phyloP scores from a whole-genome alignment of 2,888 invertebrate species.

The Tiliacea citrago region DNA sequence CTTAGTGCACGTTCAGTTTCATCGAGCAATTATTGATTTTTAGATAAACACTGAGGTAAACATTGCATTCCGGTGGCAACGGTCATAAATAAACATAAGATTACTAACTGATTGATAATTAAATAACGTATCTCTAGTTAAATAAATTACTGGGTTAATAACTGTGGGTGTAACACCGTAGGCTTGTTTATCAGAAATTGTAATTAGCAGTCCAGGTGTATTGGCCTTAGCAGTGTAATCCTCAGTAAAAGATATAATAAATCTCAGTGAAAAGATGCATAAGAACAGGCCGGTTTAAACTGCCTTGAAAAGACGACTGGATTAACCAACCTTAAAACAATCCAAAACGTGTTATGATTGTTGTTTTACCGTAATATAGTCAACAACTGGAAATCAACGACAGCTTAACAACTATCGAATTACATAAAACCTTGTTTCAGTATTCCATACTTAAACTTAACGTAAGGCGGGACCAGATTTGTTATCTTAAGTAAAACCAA shows the following conservation, averaged over 20 bases:
- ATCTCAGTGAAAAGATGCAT: conserved; percentile 8
- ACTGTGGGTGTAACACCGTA: conserved; percentile 8
- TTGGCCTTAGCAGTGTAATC: conserved; percentile 1
- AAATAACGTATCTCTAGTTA: conserved; percentile 32
- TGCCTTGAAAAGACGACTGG: conserved; percentile 21
- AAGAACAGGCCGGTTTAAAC: background rate
- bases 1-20: conserved; percentile 8
- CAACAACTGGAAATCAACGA: conserved; percentile 36
- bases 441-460: conserved; percentile 51
- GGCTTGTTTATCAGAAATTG: conserved; percentile 26
- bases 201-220: no score
- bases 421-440: conserved; percentile 49
- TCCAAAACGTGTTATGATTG: conserved; percentile 47
- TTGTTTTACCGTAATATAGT: conserved; percentile 23
- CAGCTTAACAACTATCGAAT: conserved; percentile 46
- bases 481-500: conserved; percentile 76
- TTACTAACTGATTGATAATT: conserved; percentile 27
- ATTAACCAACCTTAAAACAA: conserved; percentile 29
- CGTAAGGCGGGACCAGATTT: conserved; percentile 65
- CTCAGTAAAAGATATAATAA: background rate
- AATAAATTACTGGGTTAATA: conserved; percentile 33
- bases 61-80: conserved; percentile 53
- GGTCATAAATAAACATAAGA: conserved; percentile 43
- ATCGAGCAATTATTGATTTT: conserved; percentile 59
- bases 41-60: conserved; percentile 56